phyloP scores from a whole-genome alignment of 2,888 invertebrate species.

The Argyra leucocephala region DNA sequence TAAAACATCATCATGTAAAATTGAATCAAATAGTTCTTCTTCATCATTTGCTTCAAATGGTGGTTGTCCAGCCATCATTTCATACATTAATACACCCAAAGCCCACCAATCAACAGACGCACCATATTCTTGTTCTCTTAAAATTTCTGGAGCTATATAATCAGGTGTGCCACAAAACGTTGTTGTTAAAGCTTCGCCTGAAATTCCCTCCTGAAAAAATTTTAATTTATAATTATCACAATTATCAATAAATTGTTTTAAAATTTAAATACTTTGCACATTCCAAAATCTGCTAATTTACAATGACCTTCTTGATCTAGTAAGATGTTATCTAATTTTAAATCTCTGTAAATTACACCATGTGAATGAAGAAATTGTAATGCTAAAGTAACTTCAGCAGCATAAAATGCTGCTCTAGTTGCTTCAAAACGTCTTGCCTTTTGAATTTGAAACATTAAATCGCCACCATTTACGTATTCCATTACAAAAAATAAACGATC shows the following conservation, averaged over 20 bases:
- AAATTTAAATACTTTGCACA: conserved; percentile 80
- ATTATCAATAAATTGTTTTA: neutral
- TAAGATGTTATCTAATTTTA: conserved; percentile 96
- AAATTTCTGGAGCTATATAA: conserved; percentile 97
- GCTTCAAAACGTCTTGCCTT: conserved; percentile 96
- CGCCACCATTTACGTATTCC: conserved; percentile 99
- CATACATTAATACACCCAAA: conserved; percentile 94
- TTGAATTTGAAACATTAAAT: conserved; percentile 99
- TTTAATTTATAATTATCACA: neutral
- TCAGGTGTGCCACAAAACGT: conserved; percentile 99
- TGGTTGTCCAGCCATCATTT: conserved; percentile 99
- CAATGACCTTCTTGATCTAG: conserved; percentile 92
- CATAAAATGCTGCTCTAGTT: conserved; percentile 84
- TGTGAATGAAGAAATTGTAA: conserved; percentile 93
- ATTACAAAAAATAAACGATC: conserved; percentile 97
- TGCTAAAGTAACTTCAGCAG: conserved; percentile 96
- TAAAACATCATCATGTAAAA: conserved; percentile 94
- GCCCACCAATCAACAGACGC: conserved; percentile 95
- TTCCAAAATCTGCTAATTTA: conserved; percentile 91
- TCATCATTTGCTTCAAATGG: conserved; percentile 99
- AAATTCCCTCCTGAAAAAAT: conserved; percentile 37
- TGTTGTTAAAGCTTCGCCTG: conserved; percentile 77
- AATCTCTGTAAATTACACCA: conserved; percentile 96
- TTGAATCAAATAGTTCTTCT: conserved; percentile 97
- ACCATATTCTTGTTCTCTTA: conserved; percentile 86